A percentile compares a stretch with the other conserved stretches of the same genome.
phyloP scores from a whole-genome alignment of 2,888 invertebrate genomes.

The Helleia helle region DNA sequence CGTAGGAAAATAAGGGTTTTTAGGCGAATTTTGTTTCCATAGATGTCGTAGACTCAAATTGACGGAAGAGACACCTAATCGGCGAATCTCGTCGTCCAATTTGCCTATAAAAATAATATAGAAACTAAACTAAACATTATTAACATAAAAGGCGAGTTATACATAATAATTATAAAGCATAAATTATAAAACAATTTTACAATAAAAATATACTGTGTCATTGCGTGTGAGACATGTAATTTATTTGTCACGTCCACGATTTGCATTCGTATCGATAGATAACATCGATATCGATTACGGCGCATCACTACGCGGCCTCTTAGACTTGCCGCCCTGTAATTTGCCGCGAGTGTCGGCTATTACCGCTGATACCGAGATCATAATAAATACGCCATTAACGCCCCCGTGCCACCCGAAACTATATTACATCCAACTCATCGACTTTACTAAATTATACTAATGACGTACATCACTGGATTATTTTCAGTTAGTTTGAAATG shows the following conservation, averaged over 20 bases:
- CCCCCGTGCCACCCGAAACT: conserved; percentile 69
- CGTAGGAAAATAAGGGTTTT: no score
- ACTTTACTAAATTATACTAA: background rate
- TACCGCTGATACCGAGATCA: conserved; percentile 72
- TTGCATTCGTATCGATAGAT: conserved; percentile 17
- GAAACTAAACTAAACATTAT: no score
- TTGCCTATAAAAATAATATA: no score
- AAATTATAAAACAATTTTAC: no score
- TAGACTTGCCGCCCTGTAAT: conserved; percentile 70
- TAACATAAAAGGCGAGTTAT: no score
- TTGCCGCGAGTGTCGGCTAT: conserved; percentile 74
- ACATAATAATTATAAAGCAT: no score
- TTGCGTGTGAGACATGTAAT: background rate
- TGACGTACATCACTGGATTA: no score
- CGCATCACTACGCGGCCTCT: conserved; percentile 50
- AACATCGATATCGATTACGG: conserved; percentile 47
- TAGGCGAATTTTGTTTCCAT: no score
- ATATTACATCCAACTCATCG: conserved; percentile 30
- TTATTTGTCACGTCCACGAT: conserved; percentile 2
- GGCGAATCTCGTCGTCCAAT: no score
- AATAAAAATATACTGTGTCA: background rate
- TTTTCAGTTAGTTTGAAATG: no score
- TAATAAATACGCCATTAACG: conserved; percentile 74
- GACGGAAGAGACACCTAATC: no score
- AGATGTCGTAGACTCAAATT: no score